Evolutionary conservation across 30 jellyfish, hydroid and myxozoan species (phyloP), one percentile per base, ranked within the genome.

Genomic region (Hydra vulgaris): DNA sequence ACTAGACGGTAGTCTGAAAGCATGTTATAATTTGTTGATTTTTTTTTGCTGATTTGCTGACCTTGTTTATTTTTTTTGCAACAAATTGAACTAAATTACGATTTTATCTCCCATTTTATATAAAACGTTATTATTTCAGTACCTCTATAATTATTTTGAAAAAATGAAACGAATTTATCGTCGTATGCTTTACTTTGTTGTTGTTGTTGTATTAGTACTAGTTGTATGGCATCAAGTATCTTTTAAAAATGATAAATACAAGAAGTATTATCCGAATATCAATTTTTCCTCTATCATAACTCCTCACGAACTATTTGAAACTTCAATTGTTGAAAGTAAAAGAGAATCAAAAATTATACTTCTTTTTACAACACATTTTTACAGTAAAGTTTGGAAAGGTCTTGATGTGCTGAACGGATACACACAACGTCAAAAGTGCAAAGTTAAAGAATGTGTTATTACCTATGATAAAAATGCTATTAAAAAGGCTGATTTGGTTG

Each of bases 381-480:
- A 79, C 69, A 89, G 83, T 54, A 81, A 94, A 7, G 56, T 79
- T 56, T 94, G 99, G 99, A 80, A 89, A 84, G 89, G 94, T 0
- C 74, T 56, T 12, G 54, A 55, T 25, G 90, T 76, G 66, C 53
- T 94, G 18, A 80, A 75, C 23, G 74, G 78, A 8, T 94, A 94
- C 73, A 86, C 98, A 53, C 61, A 76, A 21, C 85, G 72, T 0
- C 81, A 84, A 18, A 73, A 88, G 16, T 94, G 99, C 72, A 27
- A 27, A 18, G 82, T 83, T 15, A 80, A 78, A 66, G 87, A 84
- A 67, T 94, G 99, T 68, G 56, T 53, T 52, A 56, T 94, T 73
- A 94, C 96, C 15, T 94, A 94, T 81, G 86, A 82, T 52, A 94
- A 88, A 67, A 74, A 82, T 7, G 74, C 85, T 22, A 23, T 84